Evolutionary conservation across 1,140 invertebrate species (phyloP).

Genomic region (Drosophila burlai): DNA sequence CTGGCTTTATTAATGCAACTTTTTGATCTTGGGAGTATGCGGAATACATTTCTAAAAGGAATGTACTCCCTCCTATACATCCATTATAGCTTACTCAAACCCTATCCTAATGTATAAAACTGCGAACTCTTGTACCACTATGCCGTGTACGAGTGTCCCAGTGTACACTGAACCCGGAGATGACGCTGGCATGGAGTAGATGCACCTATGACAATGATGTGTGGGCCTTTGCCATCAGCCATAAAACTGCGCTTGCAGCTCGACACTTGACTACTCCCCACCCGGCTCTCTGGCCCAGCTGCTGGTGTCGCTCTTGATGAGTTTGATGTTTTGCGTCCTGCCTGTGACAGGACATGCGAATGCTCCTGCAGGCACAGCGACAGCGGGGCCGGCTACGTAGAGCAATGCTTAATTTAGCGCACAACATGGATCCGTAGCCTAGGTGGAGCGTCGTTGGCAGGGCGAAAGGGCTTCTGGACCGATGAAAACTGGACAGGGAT

Average conservation of each 20-base stretch:
- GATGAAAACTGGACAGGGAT: constrained; percentile 10
- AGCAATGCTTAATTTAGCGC: constrained; percentile 80
- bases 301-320: constrained; percentile 73
- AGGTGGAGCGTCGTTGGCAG: constrained; percentile 32
- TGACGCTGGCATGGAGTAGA: constrained; percentile 20
- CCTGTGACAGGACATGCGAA: constrained; percentile 81
- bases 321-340: constrained; percentile 80
- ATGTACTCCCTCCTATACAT: no score
- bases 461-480: constrained; percentile 9
- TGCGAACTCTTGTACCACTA: background rate
- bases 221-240: constrained; percentile 50
- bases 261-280: constrained; percentile 43
- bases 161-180: constrained; percentile 13
- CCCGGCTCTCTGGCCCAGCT: constrained; percentile 6
- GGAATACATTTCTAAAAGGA: no score
- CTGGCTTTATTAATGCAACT: no score
- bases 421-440: constrained; percentile 66
- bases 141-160: constrained; percentile 3
- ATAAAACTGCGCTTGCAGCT: constrained; percentile 61
- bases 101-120: background rate
- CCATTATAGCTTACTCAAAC: background rate
- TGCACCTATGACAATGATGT: constrained; percentile 61
- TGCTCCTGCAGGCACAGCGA: constrained; percentile 54
- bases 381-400: constrained; percentile 12
- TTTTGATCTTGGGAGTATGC: no score